Evolutionary conservation across 92 coral and sea anemone genomes (phyloP).

Genomic region (Porites lobata): DNA sequence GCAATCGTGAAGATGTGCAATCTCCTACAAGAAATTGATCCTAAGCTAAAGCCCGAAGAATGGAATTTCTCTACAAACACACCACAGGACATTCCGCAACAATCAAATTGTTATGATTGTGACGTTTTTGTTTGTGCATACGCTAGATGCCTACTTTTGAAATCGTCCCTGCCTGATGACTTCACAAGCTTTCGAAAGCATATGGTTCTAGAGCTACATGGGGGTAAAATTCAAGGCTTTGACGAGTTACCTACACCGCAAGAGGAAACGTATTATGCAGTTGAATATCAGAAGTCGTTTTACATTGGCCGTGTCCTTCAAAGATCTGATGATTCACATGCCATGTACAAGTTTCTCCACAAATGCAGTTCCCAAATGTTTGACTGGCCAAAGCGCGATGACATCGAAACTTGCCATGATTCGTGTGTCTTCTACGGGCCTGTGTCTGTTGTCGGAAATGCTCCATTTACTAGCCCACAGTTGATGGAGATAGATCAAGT

Average conservation of each 20-base stretch:
- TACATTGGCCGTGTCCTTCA: constrained; percentile 48
- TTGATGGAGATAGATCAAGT: constrained; percentile 52
- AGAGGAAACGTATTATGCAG: constrained; percentile 51
- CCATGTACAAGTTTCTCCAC: constrained; percentile 3
- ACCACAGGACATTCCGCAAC: constrained; percentile 51
- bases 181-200: constrained; percentile 14
- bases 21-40: constrained; percentile 12
- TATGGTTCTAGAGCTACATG: constrained; percentile 18
- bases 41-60: constrained; percentile 31
- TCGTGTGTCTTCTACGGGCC: constrained; percentile 55
- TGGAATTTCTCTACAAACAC: constrained; percentile 51
- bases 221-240: constrained; percentile 18
- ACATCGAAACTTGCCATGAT: constrained; percentile 28
- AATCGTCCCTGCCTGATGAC: neutral
- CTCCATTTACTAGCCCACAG: constrained; percentile 50
- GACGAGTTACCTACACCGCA: constrained; percentile 7
- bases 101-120: constrained; percentile 57
- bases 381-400: constrained; percentile 28
- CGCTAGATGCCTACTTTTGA: constrained; percentile 46
- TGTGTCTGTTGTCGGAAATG: constrained; percentile 36
- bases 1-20: constrained; percentile 40
- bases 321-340: constrained; percentile 16
- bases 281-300: constrained; percentile 20
- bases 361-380: neutral
- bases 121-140: constrained; percentile 56